phyloP scores from a whole-genome alignment of 2,797 vertebrate species.

The Limnodromus scolopaceus region DNA sequence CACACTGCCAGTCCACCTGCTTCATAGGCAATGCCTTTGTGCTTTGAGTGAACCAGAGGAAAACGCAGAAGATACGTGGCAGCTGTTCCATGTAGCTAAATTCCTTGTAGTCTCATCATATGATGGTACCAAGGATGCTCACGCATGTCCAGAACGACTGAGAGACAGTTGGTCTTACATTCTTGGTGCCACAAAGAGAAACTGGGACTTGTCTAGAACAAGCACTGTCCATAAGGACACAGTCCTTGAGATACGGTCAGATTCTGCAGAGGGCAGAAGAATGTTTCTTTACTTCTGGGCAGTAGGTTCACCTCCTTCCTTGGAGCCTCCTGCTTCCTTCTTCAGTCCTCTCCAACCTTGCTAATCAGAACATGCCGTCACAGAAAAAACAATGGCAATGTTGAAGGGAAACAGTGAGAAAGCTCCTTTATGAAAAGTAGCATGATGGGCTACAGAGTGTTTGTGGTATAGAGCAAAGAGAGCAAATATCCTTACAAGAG shows the following conservation, averaged over 20 bases:
- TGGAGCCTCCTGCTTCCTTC: background rate
- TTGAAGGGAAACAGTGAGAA: background rate
- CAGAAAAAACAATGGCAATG: background rate
- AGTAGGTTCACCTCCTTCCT: background rate
- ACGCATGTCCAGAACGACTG: fast-evolving
- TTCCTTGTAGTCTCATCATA: background rate
- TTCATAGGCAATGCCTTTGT: background rate
- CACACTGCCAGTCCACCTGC: background rate
- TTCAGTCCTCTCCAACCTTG: background rate
- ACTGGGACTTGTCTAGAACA: background rate
- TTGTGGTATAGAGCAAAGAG: background rate
- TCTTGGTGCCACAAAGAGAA: background rate
- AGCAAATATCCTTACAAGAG: background rate
- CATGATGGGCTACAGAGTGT: background rate
- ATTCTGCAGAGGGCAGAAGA: background rate
- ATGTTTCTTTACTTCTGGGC: background rate
- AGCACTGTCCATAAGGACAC: background rate
- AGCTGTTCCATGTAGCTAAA: background rate
- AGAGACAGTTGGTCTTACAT: background rate
- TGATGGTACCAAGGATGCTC: background rate
- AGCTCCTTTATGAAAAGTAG: background rate
- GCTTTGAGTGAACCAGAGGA: background rate
- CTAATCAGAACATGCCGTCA: background rate
- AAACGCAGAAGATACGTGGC: background rate
- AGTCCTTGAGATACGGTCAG: background rate